phyloP scores from a whole-genome alignment of 2,888 invertebrate genomes.

The Sepioteuthis lessoniana region DNA sequence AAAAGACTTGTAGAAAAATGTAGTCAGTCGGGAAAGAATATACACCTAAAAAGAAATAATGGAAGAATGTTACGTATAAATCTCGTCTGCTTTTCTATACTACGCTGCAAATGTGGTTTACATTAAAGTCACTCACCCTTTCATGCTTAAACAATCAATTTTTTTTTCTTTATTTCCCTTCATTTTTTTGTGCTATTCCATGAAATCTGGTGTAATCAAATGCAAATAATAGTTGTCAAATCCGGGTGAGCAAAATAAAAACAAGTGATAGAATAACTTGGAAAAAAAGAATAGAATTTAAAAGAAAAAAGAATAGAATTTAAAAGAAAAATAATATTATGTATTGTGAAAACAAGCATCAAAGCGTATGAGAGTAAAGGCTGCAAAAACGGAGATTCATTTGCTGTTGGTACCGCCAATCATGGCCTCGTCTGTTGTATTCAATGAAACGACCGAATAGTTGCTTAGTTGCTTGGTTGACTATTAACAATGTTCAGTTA shows the following conservation, averaged over 20 bases:
- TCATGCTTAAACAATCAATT: neutral
- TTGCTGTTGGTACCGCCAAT: neutral
- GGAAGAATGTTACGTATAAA: neutral
- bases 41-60: neutral
- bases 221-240: neutral
- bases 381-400: neutral
- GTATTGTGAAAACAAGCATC: neutral
- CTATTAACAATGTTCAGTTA: neutral
- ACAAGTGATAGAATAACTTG: neutral
- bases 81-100: neutral
- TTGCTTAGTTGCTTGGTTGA: neutral
- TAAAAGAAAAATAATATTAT: neutral
- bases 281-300: too few species aligned
- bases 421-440: neutral
- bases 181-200: neutral
- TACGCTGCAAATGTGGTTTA: neutral
- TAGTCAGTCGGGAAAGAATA: neutral
- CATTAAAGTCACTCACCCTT: neutral
- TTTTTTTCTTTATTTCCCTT: neutral
- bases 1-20: neutral
- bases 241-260: neutral
- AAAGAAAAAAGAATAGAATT: too few species aligned
- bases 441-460: neutral
- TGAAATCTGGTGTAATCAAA: neutral
- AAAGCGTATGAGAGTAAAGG: neutral